Evolutionary conservation across 2,888 invertebrate species (phyloP).

Genomic region (Patella depressa): DNA sequence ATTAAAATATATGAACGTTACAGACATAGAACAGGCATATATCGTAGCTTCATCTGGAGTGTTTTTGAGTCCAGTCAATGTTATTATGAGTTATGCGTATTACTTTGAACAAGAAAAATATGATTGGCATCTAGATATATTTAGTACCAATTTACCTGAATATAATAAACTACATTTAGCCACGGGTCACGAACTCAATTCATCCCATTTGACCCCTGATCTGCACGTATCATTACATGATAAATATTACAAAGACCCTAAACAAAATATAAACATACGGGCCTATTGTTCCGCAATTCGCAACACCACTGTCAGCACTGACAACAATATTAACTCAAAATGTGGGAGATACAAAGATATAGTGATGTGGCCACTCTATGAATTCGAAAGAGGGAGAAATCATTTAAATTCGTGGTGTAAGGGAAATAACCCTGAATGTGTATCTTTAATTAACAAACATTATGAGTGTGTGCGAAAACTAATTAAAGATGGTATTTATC

Average conservation of each 20-base stretch:
- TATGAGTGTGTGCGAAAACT: not conserved
- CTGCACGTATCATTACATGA: not conserved
- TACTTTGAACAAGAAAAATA: not conserved
- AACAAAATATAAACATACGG: not conserved
- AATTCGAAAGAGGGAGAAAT: not conserved
- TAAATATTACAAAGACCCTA: not conserved
- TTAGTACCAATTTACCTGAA: not conserved
- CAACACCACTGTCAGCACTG: not conserved
- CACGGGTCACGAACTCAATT: not conserved
- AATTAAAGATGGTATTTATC: not conserved
- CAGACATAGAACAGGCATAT: not conserved
- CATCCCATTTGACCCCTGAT: not conserved
- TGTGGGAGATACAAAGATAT: not conserved
- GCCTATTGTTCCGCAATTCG: not conserved
- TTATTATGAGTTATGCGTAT: not conserved
- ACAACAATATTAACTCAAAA: not conserved
- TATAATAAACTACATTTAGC: not conserved
- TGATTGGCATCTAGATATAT: not conserved
- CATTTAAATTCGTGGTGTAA: not conserved
- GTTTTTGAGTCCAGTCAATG: not conserved
- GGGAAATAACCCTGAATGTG: not conserved
- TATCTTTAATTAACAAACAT: not conserved
- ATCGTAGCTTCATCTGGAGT: too few species aligned
- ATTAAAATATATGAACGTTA: not conserved
- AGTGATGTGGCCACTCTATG: not conserved